A percentile compares a stretch with the other conserved stretches of the same genome.
Evolutionary conservation across 2,888 invertebrate genomes (phyloP).

Genomic region (Dinocampus coccinellae): DNA sequence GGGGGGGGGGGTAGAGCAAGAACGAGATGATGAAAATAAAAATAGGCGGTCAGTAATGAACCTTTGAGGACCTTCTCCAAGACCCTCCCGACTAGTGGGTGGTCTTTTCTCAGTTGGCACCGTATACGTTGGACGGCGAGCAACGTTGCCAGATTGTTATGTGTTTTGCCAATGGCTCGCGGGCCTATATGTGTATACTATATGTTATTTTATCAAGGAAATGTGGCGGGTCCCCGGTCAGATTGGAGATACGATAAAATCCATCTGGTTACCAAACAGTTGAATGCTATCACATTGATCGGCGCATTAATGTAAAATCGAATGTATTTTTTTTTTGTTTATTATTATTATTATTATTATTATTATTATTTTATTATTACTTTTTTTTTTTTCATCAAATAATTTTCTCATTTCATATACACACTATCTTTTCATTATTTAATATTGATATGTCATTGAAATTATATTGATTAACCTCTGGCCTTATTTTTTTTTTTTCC

Average conservation of each 20-base stretch:
- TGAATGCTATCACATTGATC: conserved; percentile 27
- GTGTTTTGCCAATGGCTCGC: not conserved
- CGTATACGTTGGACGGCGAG: conserved; percentile 8
- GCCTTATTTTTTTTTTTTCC: too few relatives aligned
- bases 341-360: too few relatives aligned
- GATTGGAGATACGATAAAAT: conserved; percentile 31
- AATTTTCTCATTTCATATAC: not conserved
- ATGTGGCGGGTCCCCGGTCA: conserved; percentile 8
- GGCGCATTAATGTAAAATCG: conserved; percentile 1
- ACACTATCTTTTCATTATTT: not conserved
- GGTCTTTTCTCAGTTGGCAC: conserved; percentile 23
- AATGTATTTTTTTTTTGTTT: not conserved
- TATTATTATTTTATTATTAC: too few relatives aligned
- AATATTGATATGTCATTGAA: not conserved
- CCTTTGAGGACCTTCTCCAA: conserved; percentile 25
- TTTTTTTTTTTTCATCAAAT: not conserved
- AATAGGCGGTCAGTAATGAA: conserved; percentile 28
- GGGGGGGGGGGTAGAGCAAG: not conserved
- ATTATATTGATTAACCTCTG: not conserved
- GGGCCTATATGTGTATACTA: not conserved
- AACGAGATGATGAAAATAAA: not conserved
- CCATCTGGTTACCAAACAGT: conserved; percentile 29
- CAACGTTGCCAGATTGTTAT: conserved; percentile 32
- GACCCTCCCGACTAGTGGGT: conserved; percentile 23
- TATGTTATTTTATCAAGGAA: conserved; percentile 19